Base-by-base conservation (phyloP, 2,797 vertebrate species). In the Lycodopsis pacificus region DNA sequence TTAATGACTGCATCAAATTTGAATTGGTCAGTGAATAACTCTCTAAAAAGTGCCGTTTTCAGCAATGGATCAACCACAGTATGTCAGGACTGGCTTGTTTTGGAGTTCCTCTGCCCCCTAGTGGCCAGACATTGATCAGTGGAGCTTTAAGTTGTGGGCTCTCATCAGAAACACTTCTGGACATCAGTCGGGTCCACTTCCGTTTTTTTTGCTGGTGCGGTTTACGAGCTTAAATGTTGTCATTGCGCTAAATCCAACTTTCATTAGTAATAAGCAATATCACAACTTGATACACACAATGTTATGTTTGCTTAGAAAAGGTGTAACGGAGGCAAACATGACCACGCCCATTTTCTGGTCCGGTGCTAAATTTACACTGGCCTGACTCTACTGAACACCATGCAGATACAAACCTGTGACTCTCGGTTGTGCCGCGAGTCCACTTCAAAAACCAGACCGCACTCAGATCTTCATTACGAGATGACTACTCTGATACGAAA, bases 381-480 rank as follows among this genome's bases (percentile, higher is more conserved):
- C 34, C 36, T 9, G 36, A 3, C 36, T 9, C 36, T 7, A 34
- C 32, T 34, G 32, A 5, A 38, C 40, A 42, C 4, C 40, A 42
- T 13, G 40, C 40, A 15, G 40, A 15, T 42, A 15, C 40, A 3
- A 42, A 42, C 40, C 4, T 10, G 32, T 7, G 32, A 34, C 32
- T 34, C 32, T 34, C 32, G 30, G 30, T 32, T 32, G 30, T 32
- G 30, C 30, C 30, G 30, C 10, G 13, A 42, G 10, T 42, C 40
- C 40, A 15, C 14, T 9, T 7, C 17, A 7, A 20, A 20, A 48
- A 34, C 56, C 56, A 19, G 56, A 57, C 53, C 27, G 22, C 4
- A 34, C 17, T 61, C 12, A 1, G 32, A 30, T 15, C 19, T 80
- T 56, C 59, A 71, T 36, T 40, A 53, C 51, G 32, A 79, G 36